These are phyloP conservation scores for Leucozona laternaria DNA, from an alignment of 2,888 invertebrate species.

Conservation along the genomic window DNA sequence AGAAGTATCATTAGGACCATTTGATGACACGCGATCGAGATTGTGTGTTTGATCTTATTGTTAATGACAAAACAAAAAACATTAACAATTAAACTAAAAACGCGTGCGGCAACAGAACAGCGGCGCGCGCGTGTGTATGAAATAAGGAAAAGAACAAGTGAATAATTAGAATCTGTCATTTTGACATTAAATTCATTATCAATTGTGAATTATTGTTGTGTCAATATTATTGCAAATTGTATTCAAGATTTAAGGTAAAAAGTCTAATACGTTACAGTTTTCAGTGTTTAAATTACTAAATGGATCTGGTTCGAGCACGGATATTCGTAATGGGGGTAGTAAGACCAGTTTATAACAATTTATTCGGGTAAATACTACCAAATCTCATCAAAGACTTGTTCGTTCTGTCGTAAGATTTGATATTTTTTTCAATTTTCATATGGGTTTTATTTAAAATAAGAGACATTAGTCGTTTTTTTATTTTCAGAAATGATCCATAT, in stretches of 20 bases:
- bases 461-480: too few species aligned
- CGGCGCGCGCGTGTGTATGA: background rate
- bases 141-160: background rate
- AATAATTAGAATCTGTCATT: conserved; percentile 13
- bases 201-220: background rate
- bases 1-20: conserved; percentile 3
- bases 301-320: too few species aligned
- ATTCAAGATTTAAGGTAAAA: background rate
- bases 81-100: background rate
- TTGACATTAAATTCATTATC: background rate
- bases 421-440: too few species aligned
- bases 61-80: background rate
- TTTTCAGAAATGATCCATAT: too few species aligned
- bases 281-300: background rate
- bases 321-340: too few species aligned
- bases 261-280: background rate
- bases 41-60: background rate
- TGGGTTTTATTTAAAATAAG: too few species aligned
- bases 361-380: too few species aligned
- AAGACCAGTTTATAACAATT: too few species aligned
- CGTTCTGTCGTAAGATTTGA: too few species aligned
- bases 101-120: too few species aligned
- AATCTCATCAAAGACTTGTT: too few species aligned
- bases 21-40: background rate
- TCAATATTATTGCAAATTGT: background rate